These are phyloP conservation scores for Melikaiella ostensackeni DNA, from an alignment of 2,888 invertebrate genomes.

Conservation along the genomic window DNA sequence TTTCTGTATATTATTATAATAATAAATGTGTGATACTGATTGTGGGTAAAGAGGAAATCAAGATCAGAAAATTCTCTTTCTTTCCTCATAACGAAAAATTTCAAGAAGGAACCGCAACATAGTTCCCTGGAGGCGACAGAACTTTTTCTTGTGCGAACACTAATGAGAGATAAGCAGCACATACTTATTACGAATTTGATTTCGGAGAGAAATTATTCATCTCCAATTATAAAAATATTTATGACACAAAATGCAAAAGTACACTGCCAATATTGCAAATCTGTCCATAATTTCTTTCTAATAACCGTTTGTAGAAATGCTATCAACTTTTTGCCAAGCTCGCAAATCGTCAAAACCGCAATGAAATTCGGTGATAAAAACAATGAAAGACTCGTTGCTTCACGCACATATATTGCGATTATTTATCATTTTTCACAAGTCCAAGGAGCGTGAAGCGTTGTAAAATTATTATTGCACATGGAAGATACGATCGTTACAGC, in stretches of 20 bases:
- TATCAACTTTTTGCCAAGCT: not conserved
- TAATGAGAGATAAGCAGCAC: not conserved
- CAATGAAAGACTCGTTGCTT: not conserved
- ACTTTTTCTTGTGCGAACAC: not conserved
- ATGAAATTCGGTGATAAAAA: not conserved
- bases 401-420: conserved; percentile 3
- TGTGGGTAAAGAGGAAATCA: no score
- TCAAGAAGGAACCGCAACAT: not conserved
- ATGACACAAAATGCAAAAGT: no score
- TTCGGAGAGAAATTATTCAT: no score
- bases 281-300: not conserved
- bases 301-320: not conserved
- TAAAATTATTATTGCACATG: conserved; percentile 37
- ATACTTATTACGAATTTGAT: no score
- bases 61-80: not conserved
- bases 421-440: conserved; percentile 35
- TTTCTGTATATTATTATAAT: not conserved
- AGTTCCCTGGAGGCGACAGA: not conserved
- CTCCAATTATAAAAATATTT: no score
- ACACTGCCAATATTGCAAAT: not conserved
- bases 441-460: conserved; percentile 4
- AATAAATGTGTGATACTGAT: not conserved
- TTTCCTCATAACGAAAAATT: not conserved
- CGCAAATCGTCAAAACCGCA: not conserved
- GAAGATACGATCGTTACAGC: conserved; percentile 27